phyloP scores from a whole-genome alignment of 2,797 vertebrate species.

The Sternarchorhynchus goeldii region DNA sequence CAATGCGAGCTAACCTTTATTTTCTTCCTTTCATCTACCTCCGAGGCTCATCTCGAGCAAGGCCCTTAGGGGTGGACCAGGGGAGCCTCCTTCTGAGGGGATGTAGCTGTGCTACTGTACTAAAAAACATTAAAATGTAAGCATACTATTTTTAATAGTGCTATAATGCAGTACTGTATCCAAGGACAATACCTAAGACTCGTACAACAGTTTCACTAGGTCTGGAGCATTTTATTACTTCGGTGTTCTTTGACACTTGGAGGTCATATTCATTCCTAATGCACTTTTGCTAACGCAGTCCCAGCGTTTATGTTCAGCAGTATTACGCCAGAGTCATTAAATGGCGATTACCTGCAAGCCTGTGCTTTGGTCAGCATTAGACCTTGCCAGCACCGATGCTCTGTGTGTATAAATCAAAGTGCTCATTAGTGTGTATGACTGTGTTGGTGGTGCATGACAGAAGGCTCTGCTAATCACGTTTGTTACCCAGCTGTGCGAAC shows the following conservation, averaged over 20 bases:
- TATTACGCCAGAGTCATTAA: slow-evolving; percentile 37
- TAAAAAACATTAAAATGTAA: neutral
- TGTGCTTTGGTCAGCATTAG: slow-evolving; percentile 39
- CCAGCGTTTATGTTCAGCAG: slow-evolving; percentile 1
- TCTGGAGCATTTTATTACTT: slow-evolving; percentile 1
- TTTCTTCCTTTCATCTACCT: slow-evolving; percentile 55
- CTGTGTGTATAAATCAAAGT: slow-evolving; percentile 41
- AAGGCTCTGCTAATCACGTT: slow-evolving; percentile 50
- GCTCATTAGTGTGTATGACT: slow-evolving; percentile 38
- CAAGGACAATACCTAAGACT: neutral
- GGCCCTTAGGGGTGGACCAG: slow-evolving; percentile 21
- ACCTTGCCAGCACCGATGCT: slow-evolving; percentile 14
- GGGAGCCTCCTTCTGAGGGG: slow-evolving; percentile 26
- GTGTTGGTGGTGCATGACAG: slow-evolving; percentile 31
- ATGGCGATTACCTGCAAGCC: slow-evolving; percentile 41
- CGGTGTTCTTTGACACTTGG: neutral
- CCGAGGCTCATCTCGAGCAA: slow-evolving; percentile 39
- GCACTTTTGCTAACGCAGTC: slow-evolving; percentile 19
- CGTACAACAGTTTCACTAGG: neutral
- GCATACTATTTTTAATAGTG: too few species aligned
- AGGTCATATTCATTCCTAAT: neutral
- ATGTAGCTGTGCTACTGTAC: slow-evolving; percentile 30
- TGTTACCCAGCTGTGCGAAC: slow-evolving; percentile 44
- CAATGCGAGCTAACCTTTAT: slow-evolving; percentile 55
- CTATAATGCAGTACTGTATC: slow-evolving; percentile 25